phyloP scores from a whole-genome alignment of 2,888 invertebrate species.

The Ornithoptera alexandrae region DNA sequence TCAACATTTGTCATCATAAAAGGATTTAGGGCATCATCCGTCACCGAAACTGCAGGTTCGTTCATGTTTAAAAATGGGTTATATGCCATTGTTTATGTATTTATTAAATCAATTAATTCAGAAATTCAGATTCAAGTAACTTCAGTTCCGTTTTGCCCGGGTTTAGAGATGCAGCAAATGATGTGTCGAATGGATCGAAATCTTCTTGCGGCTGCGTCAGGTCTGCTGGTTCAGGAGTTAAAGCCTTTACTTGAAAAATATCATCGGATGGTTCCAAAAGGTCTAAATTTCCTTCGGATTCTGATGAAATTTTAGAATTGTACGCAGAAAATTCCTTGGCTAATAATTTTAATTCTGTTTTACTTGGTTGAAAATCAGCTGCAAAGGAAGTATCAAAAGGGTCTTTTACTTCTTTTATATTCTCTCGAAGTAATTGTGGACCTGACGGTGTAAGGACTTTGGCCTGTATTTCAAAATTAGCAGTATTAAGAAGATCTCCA shows the following conservation, averaged over 20 bases:
- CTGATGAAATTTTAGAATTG: slow-evolving; percentile 48
- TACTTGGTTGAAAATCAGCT: slow-evolving; percentile 86
- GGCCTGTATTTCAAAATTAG: slow-evolving; percentile 57
- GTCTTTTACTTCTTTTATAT: slow-evolving; percentile 76
- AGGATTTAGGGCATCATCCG: slow-evolving; percentile 82
- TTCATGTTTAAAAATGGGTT: slow-evolving; percentile 90
- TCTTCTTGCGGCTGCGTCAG: slow-evolving; percentile 57
- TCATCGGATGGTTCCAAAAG: slow-evolving; percentile 76
- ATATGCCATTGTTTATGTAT: slow-evolving; percentile 79
- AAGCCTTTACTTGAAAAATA: slow-evolving; percentile 83
- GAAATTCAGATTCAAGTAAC: slow-evolving; percentile 87
- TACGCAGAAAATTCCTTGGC: slow-evolving; percentile 86
- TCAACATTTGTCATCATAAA: slow-evolving; percentile 81
- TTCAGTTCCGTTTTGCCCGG: slow-evolving; percentile 89
- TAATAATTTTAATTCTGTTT: slow-evolving; percentile 87
- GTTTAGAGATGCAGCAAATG: slow-evolving; percentile 85
- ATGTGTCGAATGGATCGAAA: slow-evolving; percentile 92
- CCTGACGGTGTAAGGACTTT: slow-evolving; percentile 83
- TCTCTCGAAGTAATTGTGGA: slow-evolving; percentile 32
- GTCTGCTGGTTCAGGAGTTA: slow-evolving; percentile 82
- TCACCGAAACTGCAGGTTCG: slow-evolving; percentile 78
- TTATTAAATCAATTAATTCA: slow-evolving; percentile 41
- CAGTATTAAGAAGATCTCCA: slow-evolving; percentile 61
- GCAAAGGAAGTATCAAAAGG: slow-evolving; percentile 95
- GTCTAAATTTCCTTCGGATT: slow-evolving; percentile 62